These are phyloP conservation scores for Caenorhabditis angaria DNA, from an alignment of 2,888 invertebrate species.

Conservation along the genomic window DNA sequence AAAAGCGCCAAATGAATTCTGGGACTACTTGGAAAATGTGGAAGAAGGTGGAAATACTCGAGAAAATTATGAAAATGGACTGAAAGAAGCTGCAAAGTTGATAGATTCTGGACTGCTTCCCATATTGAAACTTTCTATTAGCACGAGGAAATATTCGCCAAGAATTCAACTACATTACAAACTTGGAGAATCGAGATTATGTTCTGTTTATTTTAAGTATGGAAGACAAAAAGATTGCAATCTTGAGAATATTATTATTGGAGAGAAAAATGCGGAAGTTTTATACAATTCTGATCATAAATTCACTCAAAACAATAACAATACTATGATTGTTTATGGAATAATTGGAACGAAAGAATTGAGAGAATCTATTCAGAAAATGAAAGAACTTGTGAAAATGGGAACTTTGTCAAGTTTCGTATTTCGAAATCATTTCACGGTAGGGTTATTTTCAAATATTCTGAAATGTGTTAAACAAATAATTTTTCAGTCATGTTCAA, in stretches of 20 bases:
- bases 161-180: constrained; percentile 15
- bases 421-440: constrained; percentile 85
- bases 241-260: constrained; percentile 2
- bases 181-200: background rate
- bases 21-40: constrained; percentile 14
- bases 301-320: constrained; percentile 9
- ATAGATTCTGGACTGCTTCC: constrained; percentile 5
- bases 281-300: constrained; percentile 51
- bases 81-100: constrained; percentile 10
- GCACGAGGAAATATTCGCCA: constrained; percentile 17
- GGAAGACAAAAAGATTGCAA: constrained; percentile 14
- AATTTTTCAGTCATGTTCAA: background rate
- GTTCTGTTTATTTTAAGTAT: constrained; percentile 14
- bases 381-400: constrained; percentile 77
- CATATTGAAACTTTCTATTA: constrained; percentile 14
- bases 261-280: constrained; percentile 14
- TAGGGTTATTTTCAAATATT: constrained; percentile 66
- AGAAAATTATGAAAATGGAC: constrained; percentile 6
- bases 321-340: constrained; percentile 80
- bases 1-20: constrained; percentile 11
- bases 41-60: background rate
- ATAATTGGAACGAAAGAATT: constrained; percentile 85
- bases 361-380: constrained; percentile 63
- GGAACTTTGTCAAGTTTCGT: constrained; percentile 83
- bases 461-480: background rate